Base-by-base conservation (phyloP, 1,140 invertebrate genomes). In the Listronotus bonariensis region DNA sequence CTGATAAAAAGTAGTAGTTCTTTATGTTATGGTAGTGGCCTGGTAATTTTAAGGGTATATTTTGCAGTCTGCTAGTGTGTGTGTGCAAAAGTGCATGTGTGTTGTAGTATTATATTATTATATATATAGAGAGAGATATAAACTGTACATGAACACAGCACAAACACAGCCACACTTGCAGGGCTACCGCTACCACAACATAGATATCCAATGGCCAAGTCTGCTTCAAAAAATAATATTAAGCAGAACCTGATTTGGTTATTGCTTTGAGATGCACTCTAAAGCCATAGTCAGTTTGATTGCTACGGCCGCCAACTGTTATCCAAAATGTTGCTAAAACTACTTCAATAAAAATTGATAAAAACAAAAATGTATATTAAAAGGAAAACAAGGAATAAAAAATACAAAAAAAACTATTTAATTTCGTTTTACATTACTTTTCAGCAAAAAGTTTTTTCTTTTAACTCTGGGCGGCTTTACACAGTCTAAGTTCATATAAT, bases 101-200 rank as follows among this genome's bases (percentile, higher is more conserved):
- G 68, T 71, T 48, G 36, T 15, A 65, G 48, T 68, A 66, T 52
- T 66, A 49, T 56, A 15, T 46, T 42, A 60, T 68, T 61, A 66
- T 60, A 64, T 71, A 68, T 72, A 67, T 43, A 72, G 68, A 68
- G 51, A 61, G 46, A 68, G 52, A 69, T 56, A 66, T 69, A 32
- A 67, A 67, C 69, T 76, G 74, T 74, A 75, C 72, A 75, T 68
- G 72, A 68, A 76, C 70, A 77, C 74, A 78, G 72, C 76, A 76
- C 76, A 76, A 69, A 76, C 76, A 77, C 77, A 77, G 77, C 75
- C 77, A 78, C 77, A 74, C 75, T 75, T 73, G 77, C 77, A 78
- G 76, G 74, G 71, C 77, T 78, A 78, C 77, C 77, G 74, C 77
- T 76, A 76, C 77, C 75, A 77, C 75, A 78, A 77, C 77, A 77